Percentiles rank a stretch among this genome's conserved stretches.
Conservation (phyloP, 2,888 invertebrate genomes). For the Drosophila prolongata region DNA sequence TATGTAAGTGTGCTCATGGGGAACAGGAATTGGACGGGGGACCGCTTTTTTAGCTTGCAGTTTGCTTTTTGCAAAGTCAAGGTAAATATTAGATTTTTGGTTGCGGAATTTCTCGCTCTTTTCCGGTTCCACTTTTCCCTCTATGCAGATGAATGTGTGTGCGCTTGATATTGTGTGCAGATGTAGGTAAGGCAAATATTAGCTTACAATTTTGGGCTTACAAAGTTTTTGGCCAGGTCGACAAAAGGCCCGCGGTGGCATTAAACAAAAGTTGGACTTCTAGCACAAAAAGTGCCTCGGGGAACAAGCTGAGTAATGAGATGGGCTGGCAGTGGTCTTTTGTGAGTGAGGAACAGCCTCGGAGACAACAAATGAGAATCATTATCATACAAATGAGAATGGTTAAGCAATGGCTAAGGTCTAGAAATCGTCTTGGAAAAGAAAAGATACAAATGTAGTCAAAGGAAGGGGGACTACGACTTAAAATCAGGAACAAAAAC, state of each 20-base stretch:
- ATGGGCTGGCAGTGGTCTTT: conserved; percentile 16
- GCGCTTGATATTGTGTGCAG: conserved; percentile 30
- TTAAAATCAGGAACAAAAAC: background rate
- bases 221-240: conserved; percentile 59
- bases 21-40: conserved; percentile 29
- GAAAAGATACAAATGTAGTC: background rate
- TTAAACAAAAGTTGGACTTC: conserved; percentile 59
- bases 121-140: conserved; percentile 34
- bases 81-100: conserved; percentile 77
- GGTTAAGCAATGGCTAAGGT: background rate
- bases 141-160: conserved; percentile 33
- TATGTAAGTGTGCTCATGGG: conserved; percentile 24
- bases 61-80: conserved; percentile 75
- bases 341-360: conserved; percentile 13
- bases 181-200: conserved; percentile 75
- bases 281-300: conserved; percentile 11
- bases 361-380: conserved; percentile 29
- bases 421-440: background rate
- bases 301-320: conserved; percentile 13
- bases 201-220: conserved; percentile 76
- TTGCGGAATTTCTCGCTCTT: conserved; percentile 65
- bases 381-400: conserved; percentile 43
- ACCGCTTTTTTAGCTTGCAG: conserved; percentile 61
- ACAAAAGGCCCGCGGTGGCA: conserved; percentile 62
- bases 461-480: background rate